Conservation (phyloP, 2,888 invertebrate species). For the Noctua pronuba region DNA sequence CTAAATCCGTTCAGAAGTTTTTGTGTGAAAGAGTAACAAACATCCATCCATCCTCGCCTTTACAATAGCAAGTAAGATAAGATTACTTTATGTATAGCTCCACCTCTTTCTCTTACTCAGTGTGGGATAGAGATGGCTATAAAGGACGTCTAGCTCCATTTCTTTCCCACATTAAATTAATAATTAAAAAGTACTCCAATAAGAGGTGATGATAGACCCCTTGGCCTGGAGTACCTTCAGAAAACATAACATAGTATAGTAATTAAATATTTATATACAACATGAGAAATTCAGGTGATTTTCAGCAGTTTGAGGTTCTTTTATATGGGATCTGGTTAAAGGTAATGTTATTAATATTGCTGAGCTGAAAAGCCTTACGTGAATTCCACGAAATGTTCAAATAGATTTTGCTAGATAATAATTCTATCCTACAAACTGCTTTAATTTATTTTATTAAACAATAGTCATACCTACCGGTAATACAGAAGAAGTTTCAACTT, state of each 20-base stretch:
- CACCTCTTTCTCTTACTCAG: not conserved
- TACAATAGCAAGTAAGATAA: too few species aligned
- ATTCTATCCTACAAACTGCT: too few species aligned
- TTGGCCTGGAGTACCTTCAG: slow-evolving; percentile 28
- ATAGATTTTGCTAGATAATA: not conserved
- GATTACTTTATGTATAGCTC: not conserved
- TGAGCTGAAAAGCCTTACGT: not conserved
- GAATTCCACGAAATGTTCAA: not conserved
- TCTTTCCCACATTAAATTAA: too few species aligned
- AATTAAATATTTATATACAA: slow-evolving; percentile 21
- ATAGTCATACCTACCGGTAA: too few species aligned
- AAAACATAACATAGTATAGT: slow-evolving; percentile 10
- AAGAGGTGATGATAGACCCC: not conserved
- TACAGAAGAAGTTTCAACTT: too few species aligned
- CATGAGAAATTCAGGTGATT: not conserved
- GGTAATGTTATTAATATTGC: not conserved
- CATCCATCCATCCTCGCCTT: too few species aligned
- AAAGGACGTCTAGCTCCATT: not conserved
- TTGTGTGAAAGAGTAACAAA: too few species aligned
- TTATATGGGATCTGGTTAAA: not conserved
- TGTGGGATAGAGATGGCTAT: not conserved
- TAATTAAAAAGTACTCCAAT: not conserved
- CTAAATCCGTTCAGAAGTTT: too few species aligned
- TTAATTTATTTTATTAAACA: too few species aligned
- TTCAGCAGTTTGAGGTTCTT: not conserved